Evolutionary conservation across 2,113 vertebrate genomes (phyloP), one percentile per base, ranked within the genome.

Genomic region (Axis porcinus): DNA sequence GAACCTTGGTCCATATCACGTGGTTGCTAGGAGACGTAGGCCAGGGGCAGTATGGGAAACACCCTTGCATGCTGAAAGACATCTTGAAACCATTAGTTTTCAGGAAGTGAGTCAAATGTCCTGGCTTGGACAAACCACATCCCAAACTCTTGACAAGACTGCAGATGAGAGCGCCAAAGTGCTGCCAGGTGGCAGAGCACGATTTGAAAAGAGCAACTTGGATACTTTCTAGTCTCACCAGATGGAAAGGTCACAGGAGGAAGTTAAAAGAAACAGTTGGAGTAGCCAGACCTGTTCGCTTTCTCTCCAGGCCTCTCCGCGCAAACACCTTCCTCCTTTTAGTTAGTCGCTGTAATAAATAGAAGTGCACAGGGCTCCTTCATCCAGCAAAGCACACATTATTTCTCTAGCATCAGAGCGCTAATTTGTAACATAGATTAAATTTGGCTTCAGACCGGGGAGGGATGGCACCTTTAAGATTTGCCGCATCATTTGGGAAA

Each of bases 401-500:
- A 92, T 11, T 83, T 52, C 86, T 96, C 13, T 15, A 74, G 45
- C 33, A 15, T 52, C 10, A 4, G 89, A 92, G 13, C 0, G 0
- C 58, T 86, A 3, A 95, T 97, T 97, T 97, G 30, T 86, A 97
- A 95, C 52, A 62, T 21, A n/a, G 83, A 96, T 97, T 79, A 87
- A 47, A 89, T 89, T 70, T 88, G 82, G 19, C 14, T 60, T 94
- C 57, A 45, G 94, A 58, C 0, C 1, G 15, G 92, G 94, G 57
- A 74, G 12, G 43, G 62, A 19, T 36, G 62, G 40, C 16, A 79
- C 94, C 96, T 93, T 86, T 60, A 91, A 96, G 92, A 92, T 88
- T 43, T 70, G 47, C 52, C 8, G 17, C 33, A 81, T 92, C 7
- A 17, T 30, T 60, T 2, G 91, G 45, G 94, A 86, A 96, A 96